Evolutionary conservation across 1,140 invertebrate species (phyloP).

Genomic region (Orchestia grillus): DNA sequence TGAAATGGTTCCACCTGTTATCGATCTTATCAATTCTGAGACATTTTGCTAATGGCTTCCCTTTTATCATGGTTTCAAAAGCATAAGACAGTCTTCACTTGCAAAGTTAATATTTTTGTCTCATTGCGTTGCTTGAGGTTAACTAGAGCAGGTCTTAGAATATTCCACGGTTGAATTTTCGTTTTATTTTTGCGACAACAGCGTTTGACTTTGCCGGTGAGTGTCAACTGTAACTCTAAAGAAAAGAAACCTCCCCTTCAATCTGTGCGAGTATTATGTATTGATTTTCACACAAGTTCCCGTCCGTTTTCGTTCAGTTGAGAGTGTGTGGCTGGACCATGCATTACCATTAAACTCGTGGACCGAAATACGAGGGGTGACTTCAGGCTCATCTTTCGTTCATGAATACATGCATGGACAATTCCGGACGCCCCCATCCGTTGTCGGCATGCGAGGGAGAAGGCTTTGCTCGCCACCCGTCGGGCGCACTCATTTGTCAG

Average conservation of each 20-base stretch:
- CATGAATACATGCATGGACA: constrained; percentile 7
- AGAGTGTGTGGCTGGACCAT: neutral
- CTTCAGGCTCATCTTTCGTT: neutral
- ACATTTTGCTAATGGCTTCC: too few relatives aligned
- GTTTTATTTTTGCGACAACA: neutral
- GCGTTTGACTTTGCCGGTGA: neutral
- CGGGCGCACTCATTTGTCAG: neutral
- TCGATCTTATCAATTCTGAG: too few relatives aligned
- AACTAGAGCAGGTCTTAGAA: too few relatives aligned
- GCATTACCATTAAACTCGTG: neutral
- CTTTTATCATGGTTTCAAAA: too few relatives aligned
- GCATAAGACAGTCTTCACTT: too few relatives aligned
- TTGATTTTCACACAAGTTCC: too few relatives aligned
- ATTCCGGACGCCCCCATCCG: neutral
- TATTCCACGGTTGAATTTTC: neutral
- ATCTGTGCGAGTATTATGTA: neutral
- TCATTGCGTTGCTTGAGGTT: too few relatives aligned
- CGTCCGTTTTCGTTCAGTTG: neutral
- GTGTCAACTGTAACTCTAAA: neutral
- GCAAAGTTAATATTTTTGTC: too few relatives aligned
- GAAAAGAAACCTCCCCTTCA: neutral
- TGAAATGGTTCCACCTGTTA: too few relatives aligned
- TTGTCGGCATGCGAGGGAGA: neutral
- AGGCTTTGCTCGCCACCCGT: neutral
- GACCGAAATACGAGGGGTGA: neutral